Conservation (phyloP, 2,797 vertebrate genomes). For the Dendrocincla tyrannina region DNA sequence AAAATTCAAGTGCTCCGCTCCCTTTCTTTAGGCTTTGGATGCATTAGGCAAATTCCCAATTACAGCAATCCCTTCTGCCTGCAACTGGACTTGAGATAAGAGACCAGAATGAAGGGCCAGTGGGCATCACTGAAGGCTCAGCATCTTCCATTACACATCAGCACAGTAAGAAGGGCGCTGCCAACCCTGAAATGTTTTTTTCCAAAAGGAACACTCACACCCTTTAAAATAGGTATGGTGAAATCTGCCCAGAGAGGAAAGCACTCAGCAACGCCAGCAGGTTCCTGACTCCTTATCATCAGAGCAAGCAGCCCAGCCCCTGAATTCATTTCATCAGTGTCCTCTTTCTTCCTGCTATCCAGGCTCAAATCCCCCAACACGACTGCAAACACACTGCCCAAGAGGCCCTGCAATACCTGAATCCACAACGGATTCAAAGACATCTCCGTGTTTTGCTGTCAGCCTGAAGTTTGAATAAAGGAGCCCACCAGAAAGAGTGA, state of each 20-base stretch:
- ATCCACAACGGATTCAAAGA: neutral
- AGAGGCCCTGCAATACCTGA: neutral
- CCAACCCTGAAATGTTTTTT: neutral
- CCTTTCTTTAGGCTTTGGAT: neutral
- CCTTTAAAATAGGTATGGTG: neutral
- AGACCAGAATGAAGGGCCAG: neutral
- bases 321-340: neutral
- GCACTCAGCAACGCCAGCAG: neutral
- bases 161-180: neutral
- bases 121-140: neutral
- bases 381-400: neutral
- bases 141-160: neutral
- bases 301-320: neutral
- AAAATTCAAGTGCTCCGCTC: neutral
- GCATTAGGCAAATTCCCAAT: neutral
- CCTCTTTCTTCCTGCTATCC: neutral
- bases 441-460: neutral
- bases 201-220: neutral
- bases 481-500: slow-evolving; percentile 55
- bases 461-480: slow-evolving; percentile 3
- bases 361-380: neutral
- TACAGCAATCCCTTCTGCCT: neutral
- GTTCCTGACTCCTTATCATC: neutral
- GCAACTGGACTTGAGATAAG: neutral
- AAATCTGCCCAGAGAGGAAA: neutral